Conservation (phyloP, 1,140 invertebrate genomes). For the Megalonaias nervosa region DNA sequence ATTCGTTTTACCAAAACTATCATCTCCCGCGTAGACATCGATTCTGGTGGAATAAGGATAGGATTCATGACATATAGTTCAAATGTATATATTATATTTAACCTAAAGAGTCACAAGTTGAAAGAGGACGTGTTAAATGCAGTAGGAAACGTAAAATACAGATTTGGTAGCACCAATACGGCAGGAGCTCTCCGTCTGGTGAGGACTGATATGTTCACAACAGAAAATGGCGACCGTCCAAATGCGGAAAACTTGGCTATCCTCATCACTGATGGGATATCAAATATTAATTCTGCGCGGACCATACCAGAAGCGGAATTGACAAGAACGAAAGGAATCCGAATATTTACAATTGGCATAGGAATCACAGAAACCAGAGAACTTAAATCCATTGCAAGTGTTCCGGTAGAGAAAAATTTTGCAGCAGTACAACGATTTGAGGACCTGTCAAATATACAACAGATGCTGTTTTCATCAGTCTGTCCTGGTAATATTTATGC, state of each 20-base stretch:
- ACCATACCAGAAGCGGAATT: slow-evolving; percentile 28
- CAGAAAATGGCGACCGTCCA: slow-evolving; percentile 45
- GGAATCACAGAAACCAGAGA: slow-evolving; percentile 48
- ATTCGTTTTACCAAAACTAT: slow-evolving; percentile 48
- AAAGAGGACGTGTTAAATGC: slow-evolving; percentile 34
- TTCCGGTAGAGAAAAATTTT: slow-evolving; percentile 37
- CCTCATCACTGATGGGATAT: slow-evolving; percentile 50
- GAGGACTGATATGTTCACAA: slow-evolving; percentile 42
- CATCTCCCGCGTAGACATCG: slow-evolving; percentile 32
- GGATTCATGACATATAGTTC: slow-evolving; percentile 47
- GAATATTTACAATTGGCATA: slow-evolving; percentile 39
- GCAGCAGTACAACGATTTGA: slow-evolving; percentile 53
- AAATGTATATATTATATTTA: slow-evolving; percentile 40
- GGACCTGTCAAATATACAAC: slow-evolving; percentile 45
- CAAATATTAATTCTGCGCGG: slow-evolving; percentile 36
- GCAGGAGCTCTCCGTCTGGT: slow-evolving; percentile 41
- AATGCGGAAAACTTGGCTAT: slow-evolving; percentile 38
- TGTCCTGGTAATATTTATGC: slow-evolving; percentile 42
- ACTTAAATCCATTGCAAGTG: slow-evolving; percentile 42
- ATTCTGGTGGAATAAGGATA: slow-evolving; percentile 35
- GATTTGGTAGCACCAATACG: slow-evolving; percentile 48
- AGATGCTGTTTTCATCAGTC: slow-evolving; percentile 49
- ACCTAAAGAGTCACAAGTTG: slow-evolving; percentile 33
- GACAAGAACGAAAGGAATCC: slow-evolving; percentile 23
- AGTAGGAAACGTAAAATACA: slow-evolving; percentile 47